Base-by-base conservation (phyloP, 1,140 invertebrate species). In the Danaus melanippus region DNA sequence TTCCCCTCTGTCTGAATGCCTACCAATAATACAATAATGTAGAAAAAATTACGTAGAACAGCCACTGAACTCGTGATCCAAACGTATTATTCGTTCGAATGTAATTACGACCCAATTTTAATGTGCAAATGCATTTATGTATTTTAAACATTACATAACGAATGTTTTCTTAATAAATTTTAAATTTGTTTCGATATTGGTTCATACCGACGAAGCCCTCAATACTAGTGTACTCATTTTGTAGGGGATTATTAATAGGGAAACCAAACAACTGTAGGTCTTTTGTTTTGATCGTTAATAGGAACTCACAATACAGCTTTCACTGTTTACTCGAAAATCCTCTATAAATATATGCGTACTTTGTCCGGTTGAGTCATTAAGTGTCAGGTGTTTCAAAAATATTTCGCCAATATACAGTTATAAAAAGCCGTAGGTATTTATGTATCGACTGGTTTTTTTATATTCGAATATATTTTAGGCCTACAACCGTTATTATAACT, bases 401-500 rank as follows among this genome's bases (percentile, higher is more conserved):
- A 56, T 49, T 56, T 56, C 50, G 55, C 42, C 12, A 62, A 48
- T 46, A 53, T 41, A 54, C 12, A 54, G 46, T 51, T 53, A 53
- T 10, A 39, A 21, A 15, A 15, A 1, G 15, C 15, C 15, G 15
- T 15, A n/a, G n/a, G 11, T 54, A 42, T 10, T 21, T 46, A 53
- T 49, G 52, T 42, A 47, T 15, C 50, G 53, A 58, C 60, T 50
- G 40, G 60, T 62, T 62, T 52, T 58, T 42, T 46, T 53, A 43
- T 53, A 44, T 58, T 50, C 40, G 3, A 1, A 15, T 15, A 15
- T 15, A 15, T 3, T 15, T 15, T 15, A 15, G 15, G 15, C 15
- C 15, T 15, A 15, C 15, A 15, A 15, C 15, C 15, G 15, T 15
- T 15, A 15, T 15, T 3, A 15, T 15, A 15, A 15, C 15, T 15